Evolutionary conservation across 2,888 invertebrate genomes (phyloP), one percentile per base, ranked within the genome.

Genomic region (Clepsis dumicolana): DNA sequence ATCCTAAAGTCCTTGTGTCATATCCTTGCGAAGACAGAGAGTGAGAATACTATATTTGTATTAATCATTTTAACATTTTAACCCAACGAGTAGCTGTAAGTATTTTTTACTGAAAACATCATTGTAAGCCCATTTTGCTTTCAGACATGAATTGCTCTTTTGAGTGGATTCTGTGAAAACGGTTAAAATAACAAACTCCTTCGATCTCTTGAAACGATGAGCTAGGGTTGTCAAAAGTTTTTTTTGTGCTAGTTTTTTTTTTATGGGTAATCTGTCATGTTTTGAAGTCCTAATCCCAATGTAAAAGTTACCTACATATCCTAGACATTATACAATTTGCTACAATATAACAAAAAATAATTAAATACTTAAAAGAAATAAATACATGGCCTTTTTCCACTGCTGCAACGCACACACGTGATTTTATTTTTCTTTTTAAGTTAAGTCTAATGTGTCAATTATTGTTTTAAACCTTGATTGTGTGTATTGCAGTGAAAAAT

Each of bases 11-110:
- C 65, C 65, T 74, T 66, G 78, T 74, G 76, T 81, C 89, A 89
- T 90, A 89, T 89, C 89, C 81, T 80, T 77, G 72, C 72, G 65
- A 74, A 80, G 75, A 79, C 79, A 75, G 77, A 80, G 79, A 82
- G 83, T 83, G 82, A 86, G 78, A 79, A 74, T 77, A 80, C 81
- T 83, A 82, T 86, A 86, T 84, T 82, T 86, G 77, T 83, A 85
- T 74, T 73, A 74, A 59, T 57, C 35, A 29, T 64, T 67, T 60
- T 44, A 57, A 53, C 52, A 29, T 29, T 29, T 44, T 18, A 44
- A 16, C 63, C 60, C 68, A 12, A 48, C 77, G 70, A 74, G 67
- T 76, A 78, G 75, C 52, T 65, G 54, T 76, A 77, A 75, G 74
- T 24, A 38, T 35, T 53, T 65, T 21, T n/a, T 57, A 65, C 38